Evolutionary conservation across 2,797 vertebrate genomes (phyloP).

Genomic region (Xyrichtys novacula): DNA sequence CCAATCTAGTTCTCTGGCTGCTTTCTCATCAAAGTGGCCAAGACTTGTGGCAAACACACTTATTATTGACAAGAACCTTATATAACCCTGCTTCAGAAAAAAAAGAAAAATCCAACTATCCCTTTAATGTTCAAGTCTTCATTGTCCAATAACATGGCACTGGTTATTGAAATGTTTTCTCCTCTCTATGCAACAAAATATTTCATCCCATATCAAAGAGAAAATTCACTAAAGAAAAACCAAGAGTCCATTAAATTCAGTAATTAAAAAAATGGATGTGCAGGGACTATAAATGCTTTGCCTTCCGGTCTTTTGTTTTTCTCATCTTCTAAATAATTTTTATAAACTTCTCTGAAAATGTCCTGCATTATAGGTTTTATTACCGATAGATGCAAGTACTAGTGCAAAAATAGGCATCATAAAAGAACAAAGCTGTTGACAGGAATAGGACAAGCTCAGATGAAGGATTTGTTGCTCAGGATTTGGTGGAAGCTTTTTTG

Average conservation of each 20-base stretch:
- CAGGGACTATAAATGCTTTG: constrained; percentile 6
- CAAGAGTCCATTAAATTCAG: constrained; percentile 20
- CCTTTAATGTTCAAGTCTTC: constrained; percentile 45
- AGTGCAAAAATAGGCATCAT: constrained; percentile 4
- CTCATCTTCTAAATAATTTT: background rate
- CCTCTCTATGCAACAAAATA: constrained; percentile 5
- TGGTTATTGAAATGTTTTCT: background rate
- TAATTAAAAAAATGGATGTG: background rate
- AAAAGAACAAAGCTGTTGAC: constrained; percentile 6
- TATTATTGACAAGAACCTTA: too few relatives aligned
- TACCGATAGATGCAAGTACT: background rate
- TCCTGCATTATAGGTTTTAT: constrained; percentile 1
- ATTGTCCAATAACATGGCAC: constrained; percentile 12
- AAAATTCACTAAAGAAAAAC: constrained; percentile 11
- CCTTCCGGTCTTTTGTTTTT: constrained; percentile 1
- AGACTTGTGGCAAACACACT: too few relatives aligned
- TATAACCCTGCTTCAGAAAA: too few relatives aligned
- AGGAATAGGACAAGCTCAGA: constrained; percentile 19
- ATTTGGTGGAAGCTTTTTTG: constrained; percentile 28
- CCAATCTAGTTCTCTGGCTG: too few relatives aligned
- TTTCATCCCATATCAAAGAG: background rate
- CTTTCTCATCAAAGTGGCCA: too few relatives aligned
- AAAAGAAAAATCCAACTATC: too few relatives aligned
- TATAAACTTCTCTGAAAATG: constrained; percentile 1
- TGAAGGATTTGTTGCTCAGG: constrained; percentile 10